phyloP scores from a whole-genome alignment of 2,888 invertebrate genomes.

The Eupithecia tripunctaria region DNA sequence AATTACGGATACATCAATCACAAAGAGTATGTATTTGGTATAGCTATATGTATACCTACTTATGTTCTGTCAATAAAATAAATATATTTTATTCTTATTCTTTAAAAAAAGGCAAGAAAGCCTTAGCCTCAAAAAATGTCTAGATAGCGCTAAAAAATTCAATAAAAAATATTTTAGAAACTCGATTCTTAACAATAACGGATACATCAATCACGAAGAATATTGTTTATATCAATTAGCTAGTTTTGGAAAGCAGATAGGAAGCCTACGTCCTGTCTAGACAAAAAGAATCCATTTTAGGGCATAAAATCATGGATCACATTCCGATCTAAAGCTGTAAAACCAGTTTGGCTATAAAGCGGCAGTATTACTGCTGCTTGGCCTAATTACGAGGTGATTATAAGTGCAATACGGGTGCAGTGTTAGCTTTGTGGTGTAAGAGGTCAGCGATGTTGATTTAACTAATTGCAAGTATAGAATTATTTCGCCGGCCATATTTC shows the following conservation, averaged over 20 bases:
- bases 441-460: not conserved
- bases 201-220: not conserved
- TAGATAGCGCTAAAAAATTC: not conserved
- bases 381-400: constrained; percentile 24
- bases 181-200: not conserved
- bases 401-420: not conserved
- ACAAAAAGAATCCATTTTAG: constrained; percentile 42
- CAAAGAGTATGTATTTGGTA: not conserved
- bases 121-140: constrained; percentile 5
- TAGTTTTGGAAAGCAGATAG: constrained; percentile 36
- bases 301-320: constrained; percentile 38
- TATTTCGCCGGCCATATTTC: too few relatives aligned
- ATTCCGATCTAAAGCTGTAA: constrained; percentile 31
- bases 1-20: not conserved
- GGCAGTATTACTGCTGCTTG: constrained; percentile 13
- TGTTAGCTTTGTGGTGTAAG: not conserved
- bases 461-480: not conserved
- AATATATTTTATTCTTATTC: too few relatives aligned
- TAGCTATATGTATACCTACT: too few relatives aligned
- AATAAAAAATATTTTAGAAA: not conserved
- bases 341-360: constrained; percentile 31
- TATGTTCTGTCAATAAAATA: too few relatives aligned
- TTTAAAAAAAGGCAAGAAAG: constrained; percentile 43
- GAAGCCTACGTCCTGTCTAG: constrained; percentile 49
- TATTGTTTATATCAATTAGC: not conserved